Evolutionary conservation across 2,797 vertebrate genomes (phyloP).

Genomic region (Typhlichthys eigenmanni): DNA sequence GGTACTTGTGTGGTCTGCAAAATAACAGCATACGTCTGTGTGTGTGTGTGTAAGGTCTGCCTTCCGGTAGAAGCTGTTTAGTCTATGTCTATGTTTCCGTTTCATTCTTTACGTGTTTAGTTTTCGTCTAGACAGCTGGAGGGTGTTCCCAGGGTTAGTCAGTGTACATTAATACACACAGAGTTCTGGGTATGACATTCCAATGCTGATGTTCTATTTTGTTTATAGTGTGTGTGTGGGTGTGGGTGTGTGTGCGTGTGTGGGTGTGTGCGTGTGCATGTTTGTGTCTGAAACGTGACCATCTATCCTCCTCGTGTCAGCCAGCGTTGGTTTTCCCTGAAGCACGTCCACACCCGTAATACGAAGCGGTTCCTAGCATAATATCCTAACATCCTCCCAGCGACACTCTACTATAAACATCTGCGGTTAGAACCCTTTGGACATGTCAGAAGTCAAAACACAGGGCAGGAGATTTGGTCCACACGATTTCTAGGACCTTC

Average conservation of each 20-base stretch:
- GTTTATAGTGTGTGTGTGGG: not conserved
- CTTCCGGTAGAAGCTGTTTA: constrained; percentile 42
- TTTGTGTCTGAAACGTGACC: constrained; percentile 1
- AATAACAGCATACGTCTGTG: constrained; percentile 26
- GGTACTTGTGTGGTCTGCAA: constrained; percentile 45
- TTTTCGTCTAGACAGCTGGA: constrained; percentile 63
- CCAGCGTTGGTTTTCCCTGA: constrained; percentile 46
- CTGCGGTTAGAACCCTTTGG: too few relatives aligned
- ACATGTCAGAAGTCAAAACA: constrained; percentile 19
- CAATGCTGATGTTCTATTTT: not conserved
- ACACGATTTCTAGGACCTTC: not conserved
- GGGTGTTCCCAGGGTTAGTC: constrained; percentile 52
- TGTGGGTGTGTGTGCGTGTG: not conserved
- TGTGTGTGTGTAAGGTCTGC: constrained; percentile 33
- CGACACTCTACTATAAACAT: not conserved
- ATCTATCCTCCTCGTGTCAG: constrained; percentile 43
- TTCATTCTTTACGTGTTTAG: constrained; percentile 39
- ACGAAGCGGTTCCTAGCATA: not conserved
- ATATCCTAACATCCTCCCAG: not conserved
- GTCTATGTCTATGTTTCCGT: constrained; percentile 39
- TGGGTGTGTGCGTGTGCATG: constrained; percentile 11
- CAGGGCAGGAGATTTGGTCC: not conserved
- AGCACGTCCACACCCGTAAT: not conserved
- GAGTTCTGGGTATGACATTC: not conserved
- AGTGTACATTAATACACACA: constrained; percentile 18